phyloP scores from a whole-genome alignment of 2,797 vertebrate genomes.

The Smutsia temminckii region DNA sequence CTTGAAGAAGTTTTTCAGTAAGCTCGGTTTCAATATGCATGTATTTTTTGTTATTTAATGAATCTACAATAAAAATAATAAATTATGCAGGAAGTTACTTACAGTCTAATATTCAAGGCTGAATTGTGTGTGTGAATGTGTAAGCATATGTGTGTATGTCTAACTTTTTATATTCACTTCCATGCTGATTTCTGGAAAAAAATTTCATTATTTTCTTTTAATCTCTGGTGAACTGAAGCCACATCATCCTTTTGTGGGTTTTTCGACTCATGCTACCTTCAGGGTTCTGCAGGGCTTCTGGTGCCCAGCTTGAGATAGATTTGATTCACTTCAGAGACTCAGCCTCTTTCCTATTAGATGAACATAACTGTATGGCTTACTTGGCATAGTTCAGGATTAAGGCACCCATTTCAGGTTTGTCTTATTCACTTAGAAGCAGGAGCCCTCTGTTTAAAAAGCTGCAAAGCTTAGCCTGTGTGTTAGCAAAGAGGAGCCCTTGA shows the following conservation, averaged over 20 bases:
- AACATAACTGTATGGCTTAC: accelerated
- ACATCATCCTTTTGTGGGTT: neutral
- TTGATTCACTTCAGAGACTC: neutral
- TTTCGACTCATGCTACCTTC: neutral
- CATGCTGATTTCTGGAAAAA: neutral
- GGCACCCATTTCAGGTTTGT: neutral
- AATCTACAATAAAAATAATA: neutral
- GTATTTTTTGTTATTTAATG: neutral
- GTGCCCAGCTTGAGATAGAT: neutral
- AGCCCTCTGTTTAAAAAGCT: neutral
- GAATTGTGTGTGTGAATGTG: neutral
- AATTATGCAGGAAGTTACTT: neutral
- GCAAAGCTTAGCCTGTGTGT: neutral
- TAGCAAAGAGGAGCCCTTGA: neutral
- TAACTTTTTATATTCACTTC: neutral
- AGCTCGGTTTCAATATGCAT: neutral
- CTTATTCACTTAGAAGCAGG: neutral
- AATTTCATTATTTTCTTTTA: neutral
- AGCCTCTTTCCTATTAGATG: neutral
- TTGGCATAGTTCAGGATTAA: neutral
- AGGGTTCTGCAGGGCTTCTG: neutral
- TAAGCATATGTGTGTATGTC: neutral
- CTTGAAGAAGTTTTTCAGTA: neutral
- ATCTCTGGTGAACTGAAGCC: neutral
- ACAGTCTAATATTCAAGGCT: neutral